Percentiles rank a stretch among this genome's conserved stretches.
Evolutionary conservation across 2,113 vertebrate species (phyloP).

Genomic region (Halichoeres trimaculatus): DNA sequence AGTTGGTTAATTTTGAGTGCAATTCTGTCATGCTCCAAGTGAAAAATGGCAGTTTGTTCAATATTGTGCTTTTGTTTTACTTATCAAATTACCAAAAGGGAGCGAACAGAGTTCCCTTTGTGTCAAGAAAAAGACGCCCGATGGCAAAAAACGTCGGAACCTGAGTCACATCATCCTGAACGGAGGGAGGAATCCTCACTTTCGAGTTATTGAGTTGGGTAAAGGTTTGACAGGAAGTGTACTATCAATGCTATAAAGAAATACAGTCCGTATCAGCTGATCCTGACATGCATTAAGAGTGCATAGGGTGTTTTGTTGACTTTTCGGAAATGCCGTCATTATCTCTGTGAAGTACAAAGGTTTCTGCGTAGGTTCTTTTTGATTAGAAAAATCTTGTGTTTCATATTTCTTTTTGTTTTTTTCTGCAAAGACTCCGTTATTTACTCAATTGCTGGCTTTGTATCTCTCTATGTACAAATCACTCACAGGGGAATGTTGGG

Average conservation of each 20-base stretch:
- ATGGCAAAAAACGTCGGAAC: constrained; percentile 57
- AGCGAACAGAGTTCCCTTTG: constrained; percentile 19
- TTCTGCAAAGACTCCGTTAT: constrained; percentile 60
- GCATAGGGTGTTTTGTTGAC: constrained; percentile 71
- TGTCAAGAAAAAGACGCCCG: constrained; percentile 42
- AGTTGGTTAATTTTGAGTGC: constrained; percentile 66
- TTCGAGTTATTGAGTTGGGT: constrained; percentile 48
- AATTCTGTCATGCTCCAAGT: constrained; percentile 60
- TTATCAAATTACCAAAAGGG: constrained; percentile 36
- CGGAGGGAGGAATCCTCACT: constrained; percentile 34
- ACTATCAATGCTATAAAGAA: constrained; percentile 31
- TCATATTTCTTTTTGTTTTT: constrained; percentile 30
- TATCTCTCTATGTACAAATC: constrained; percentile 70
- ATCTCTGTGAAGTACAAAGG: constrained; percentile 55
- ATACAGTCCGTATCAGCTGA: constrained; percentile 53
- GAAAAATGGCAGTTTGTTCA: constrained; percentile 66
- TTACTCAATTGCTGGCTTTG: constrained; percentile 75
- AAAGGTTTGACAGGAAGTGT: constrained; percentile 32
- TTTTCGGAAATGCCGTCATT: constrained; percentile 59
- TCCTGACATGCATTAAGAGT: constrained; percentile 69
- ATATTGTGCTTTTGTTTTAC: constrained; percentile 64
- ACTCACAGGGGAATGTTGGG: constrained; percentile 61
- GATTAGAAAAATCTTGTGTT: constrained; percentile 53
- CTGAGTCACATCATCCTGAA: constrained; percentile 72
- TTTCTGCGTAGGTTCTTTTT: constrained; percentile 7